Percentiles rank a stretch among this genome's conserved stretches.
These are phyloP conservation scores for Spilosoma lubricipeda DNA, from an alignment of 2,888 invertebrate species.

Conservation along the genomic window DNA sequence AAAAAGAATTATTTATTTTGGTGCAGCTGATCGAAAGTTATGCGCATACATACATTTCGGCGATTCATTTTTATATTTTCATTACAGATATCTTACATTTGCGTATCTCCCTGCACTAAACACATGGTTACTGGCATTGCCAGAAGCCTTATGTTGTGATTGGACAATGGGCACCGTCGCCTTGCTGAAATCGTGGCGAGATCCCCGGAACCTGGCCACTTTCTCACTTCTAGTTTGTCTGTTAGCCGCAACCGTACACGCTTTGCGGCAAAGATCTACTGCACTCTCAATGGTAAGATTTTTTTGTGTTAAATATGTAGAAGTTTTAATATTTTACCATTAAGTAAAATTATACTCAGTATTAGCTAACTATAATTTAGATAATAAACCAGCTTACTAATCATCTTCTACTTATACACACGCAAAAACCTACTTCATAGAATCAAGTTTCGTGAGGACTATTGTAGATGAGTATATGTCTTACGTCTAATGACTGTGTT, in stretches of 20 bases:
- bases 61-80: too few relatives aligned
- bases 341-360: too few relatives aligned
- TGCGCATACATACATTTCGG: too few relatives aligned
- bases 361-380: background rate
- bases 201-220: slow-evolving; percentile 93
- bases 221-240: slow-evolving; percentile 88
- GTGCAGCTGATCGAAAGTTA: too few relatives aligned
- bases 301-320: too few relatives aligned
- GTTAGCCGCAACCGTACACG: slow-evolving; percentile 85
- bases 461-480: background rate
- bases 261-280: slow-evolving; percentile 75
- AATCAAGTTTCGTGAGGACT: background rate
- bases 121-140: slow-evolving; percentile 95
- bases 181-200: slow-evolving; percentile 91
- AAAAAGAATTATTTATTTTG: too few relatives aligned
- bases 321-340: too few relatives aligned
- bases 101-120: slow-evolving; percentile 97
- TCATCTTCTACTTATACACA: too few relatives aligned
- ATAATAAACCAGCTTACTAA: background rate
- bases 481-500: background rate
- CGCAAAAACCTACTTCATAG: background rate
- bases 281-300: slow-evolving; percentile 81
- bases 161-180: slow-evolving; percentile 99
- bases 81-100: slow-evolving; percentile 93
- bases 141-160: slow-evolving; percentile 97